A percentile compares a stretch with the other conserved stretches of the same genome.
Evolutionary conservation across 2,888 invertebrate species (phyloP).

Genomic region (Lepidochitona cinerea): DNA sequence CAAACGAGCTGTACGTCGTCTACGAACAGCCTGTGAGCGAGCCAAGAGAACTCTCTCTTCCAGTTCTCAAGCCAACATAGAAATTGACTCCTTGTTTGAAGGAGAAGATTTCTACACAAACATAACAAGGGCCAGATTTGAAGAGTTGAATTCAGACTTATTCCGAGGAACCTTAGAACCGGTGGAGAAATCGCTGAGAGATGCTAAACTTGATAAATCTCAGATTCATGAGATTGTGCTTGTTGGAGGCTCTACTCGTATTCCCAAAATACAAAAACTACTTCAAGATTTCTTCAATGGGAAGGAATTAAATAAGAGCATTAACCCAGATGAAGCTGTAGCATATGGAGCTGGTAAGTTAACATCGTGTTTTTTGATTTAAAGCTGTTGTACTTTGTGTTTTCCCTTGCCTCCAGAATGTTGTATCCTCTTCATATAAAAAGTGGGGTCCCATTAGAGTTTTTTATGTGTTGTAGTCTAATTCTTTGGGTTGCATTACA

Average conservation of each 20-base stretch:
- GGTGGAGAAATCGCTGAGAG: conserved; percentile 94
- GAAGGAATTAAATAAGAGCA: conserved; percentile 71
- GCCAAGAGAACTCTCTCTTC: conserved; percentile 77
- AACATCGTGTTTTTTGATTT: neutral
- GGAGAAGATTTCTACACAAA: conserved; percentile 97
- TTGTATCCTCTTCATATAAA: too few relatives aligned
- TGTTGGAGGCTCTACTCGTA: conserved; percentile 94
- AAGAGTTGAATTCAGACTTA: conserved; percentile 95
- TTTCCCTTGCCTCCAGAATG: too few relatives aligned
- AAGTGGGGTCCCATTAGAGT: too few relatives aligned
- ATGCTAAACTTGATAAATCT: conserved; percentile 87
- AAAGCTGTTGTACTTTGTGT: neutral
- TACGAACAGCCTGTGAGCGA: conserved; percentile 89
- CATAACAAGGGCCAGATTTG: conserved; percentile 95
- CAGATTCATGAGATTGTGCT: conserved; percentile 83
- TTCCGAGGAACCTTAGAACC: conserved; percentile 97
- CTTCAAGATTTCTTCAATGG: conserved; percentile 78
- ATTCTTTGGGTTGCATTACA: neutral
- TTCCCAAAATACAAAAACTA: conserved; percentile 97
- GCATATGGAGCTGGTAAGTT: conserved; percentile 68
- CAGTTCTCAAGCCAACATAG: conserved; percentile 77
- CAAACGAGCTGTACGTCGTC: conserved; percentile 90
- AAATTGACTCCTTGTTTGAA: conserved; percentile 95
- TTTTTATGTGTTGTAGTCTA: neutral
- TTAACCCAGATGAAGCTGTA: conserved; percentile 72